Percentiles rank a stretch among this genome's conserved stretches.
These are phyloP conservation scores for Galagoides demidoff DNA, from an alignment of 2,797 vertebrate genomes.

Conservation along the genomic window DNA sequence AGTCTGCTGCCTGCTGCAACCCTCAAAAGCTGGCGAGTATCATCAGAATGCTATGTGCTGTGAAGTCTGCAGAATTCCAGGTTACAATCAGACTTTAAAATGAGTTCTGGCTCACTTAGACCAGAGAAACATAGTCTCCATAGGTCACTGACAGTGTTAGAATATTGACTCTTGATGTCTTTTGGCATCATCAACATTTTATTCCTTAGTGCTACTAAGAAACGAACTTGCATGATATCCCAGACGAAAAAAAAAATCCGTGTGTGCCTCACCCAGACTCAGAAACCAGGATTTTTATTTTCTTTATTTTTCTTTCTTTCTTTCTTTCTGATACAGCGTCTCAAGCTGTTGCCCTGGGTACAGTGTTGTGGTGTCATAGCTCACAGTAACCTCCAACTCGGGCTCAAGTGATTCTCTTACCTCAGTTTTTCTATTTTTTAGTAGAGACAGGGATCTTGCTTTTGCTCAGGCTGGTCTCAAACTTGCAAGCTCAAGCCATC, in stretches of 20 bases:
- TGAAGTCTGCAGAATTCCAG: constrained; percentile 60
- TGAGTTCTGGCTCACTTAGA: constrained; percentile 63
- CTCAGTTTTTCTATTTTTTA: too few relatives aligned
- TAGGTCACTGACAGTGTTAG: constrained; percentile 68
- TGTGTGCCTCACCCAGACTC: not conserved
- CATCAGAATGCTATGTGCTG: not conserved
- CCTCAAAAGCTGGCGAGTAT: constrained; percentile 41
- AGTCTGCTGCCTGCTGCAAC: constrained; percentile 61
- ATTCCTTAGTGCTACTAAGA: not conserved
- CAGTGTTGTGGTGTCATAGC: too few relatives aligned
- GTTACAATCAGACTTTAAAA: constrained; percentile 73
- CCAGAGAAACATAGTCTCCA: constrained; percentile 52
- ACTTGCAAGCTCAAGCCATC: too few relatives aligned
- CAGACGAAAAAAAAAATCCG: not conserved
- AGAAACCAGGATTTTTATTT: not conserved
- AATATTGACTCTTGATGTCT: constrained; percentile 79
- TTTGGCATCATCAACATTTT: constrained; percentile 20
- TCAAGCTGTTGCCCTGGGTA: too few relatives aligned
- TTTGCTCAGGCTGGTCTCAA: too few relatives aligned
- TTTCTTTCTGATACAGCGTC: too few relatives aligned
- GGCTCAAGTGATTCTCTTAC: too few relatives aligned
- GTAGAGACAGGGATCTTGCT: too few relatives aligned
- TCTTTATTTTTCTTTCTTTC: too few relatives aligned
- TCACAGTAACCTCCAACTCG: too few relatives aligned
- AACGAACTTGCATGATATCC: not conserved